A percentile compares a stretch with the other conserved stretches of the same genome.
phyloP scores from a whole-genome alignment of 2,113 vertebrate genomes.

The Sigmodon hispidus region DNA sequence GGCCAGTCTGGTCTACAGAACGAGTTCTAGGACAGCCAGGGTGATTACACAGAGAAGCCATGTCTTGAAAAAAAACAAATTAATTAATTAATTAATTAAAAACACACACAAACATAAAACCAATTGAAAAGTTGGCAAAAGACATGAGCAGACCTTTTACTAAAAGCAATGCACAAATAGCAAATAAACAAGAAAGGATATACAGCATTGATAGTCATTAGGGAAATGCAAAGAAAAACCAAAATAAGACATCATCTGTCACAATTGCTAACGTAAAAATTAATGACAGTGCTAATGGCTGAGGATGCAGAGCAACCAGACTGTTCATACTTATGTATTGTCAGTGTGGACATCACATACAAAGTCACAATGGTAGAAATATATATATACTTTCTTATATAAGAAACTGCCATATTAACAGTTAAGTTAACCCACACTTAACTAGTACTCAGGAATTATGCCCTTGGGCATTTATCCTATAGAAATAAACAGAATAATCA shows the following conservation, averaged over 20 bases:
- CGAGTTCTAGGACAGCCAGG: too few relatives aligned
- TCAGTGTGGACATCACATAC: background rate
- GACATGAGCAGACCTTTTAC: background rate
- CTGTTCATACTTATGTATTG: too few relatives aligned
- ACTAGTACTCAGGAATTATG: background rate
- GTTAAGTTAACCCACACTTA: background rate
- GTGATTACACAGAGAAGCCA: background rate
- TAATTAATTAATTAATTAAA: too few relatives aligned
- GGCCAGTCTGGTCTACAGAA: too few relatives aligned
- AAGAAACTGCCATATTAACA: too few relatives aligned
- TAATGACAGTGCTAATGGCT: background rate
- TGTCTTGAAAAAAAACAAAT: background rate
- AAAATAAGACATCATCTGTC: background rate
- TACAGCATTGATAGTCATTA: background rate
- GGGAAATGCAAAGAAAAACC: background rate
- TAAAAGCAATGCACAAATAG: background rate
- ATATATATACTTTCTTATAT: too few relatives aligned
- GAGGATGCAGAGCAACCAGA: background rate
- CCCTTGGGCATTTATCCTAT: background rate
- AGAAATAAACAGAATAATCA: slow-evolving; percentile 8
- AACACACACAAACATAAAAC: background rate
- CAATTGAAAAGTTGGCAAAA: slow-evolving; percentile 10
- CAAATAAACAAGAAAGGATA: background rate
- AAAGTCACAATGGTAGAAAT: background rate
- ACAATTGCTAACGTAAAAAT: slow-evolving; percentile 4